These are phyloP conservation scores for Drosophila rellima DNA, from an alignment of 2,888 invertebrate genomes.

Conservation along the genomic window DNA sequence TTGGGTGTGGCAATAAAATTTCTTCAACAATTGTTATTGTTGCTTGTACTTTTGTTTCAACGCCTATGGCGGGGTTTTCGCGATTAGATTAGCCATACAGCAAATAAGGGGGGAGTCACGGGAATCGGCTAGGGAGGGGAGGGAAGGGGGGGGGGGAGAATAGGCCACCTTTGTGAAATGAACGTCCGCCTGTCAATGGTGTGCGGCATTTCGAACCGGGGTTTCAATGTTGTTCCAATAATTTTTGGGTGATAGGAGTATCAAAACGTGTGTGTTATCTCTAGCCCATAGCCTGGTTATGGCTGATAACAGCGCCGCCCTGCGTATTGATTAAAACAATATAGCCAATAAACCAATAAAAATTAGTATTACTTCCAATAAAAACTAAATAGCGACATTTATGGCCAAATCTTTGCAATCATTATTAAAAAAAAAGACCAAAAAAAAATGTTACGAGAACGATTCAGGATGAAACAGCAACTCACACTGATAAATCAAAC, in stretches of 20 bases:
- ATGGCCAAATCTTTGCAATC: slow-evolving; percentile 82
- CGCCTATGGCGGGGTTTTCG: slow-evolving; percentile 64
- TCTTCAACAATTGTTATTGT: slow-evolving; percentile 53
- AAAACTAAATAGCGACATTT: slow-evolving; percentile 83
- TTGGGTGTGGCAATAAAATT: slow-evolving; percentile 81
- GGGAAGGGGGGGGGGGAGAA: slow-evolving; percentile 9
- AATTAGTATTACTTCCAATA: slow-evolving; percentile 83
- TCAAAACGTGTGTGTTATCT: slow-evolving; percentile 62
- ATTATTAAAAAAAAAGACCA: slow-evolving; percentile 62
- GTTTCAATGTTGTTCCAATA: slow-evolving; percentile 57
- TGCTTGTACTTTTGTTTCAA: slow-evolving; percentile 71
- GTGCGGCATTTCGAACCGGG: slow-evolving; percentile 7
- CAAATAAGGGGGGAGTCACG: neutral
- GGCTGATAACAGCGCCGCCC: slow-evolving; percentile 49
- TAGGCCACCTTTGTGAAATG: slow-evolving; percentile 55
- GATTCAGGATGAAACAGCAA: slow-evolving; percentile 27
- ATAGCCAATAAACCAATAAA: slow-evolving; percentile 83
- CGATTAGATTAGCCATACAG: slow-evolving; percentile 71
- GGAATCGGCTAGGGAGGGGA: neutral
- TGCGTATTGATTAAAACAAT: slow-evolving; percentile 78
- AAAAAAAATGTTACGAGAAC: slow-evolving; percentile 12
- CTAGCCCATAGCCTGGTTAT: slow-evolving; percentile 48
- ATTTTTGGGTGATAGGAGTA: slow-evolving; percentile 46
- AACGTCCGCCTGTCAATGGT: slow-evolving; percentile 46
- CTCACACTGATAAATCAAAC: slow-evolving; percentile 27